Percentiles rank a stretch among this genome's conserved stretches.
phyloP scores from a whole-genome alignment of 2,797 vertebrate species.

The Pseudopleuronectes americanus region DNA sequence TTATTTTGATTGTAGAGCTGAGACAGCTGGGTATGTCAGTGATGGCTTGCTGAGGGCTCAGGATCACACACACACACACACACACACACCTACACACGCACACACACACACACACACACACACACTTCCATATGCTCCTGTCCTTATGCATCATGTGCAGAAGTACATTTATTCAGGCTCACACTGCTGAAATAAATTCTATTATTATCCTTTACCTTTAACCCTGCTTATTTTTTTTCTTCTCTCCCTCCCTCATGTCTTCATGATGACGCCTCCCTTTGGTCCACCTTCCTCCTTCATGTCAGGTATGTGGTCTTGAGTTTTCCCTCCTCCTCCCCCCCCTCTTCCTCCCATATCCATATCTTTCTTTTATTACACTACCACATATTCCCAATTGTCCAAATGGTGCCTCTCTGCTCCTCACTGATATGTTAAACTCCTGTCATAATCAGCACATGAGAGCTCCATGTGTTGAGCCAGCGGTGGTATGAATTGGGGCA shows the following conservation, averaged over 20 bases:
- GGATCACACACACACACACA: slow-evolving; percentile 26
- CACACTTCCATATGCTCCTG: slow-evolving; percentile 6
- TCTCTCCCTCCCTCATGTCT: slow-evolving; percentile 41
- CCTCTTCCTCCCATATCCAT: not conserved
- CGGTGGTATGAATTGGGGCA: slow-evolving; percentile 28
- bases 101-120: not conserved
- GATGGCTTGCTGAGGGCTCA: slow-evolving; percentile 7
- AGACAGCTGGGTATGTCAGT: slow-evolving; percentile 56
- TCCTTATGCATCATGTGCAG: slow-evolving; percentile 30
- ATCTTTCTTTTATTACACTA: not conserved
- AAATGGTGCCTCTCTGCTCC: slow-evolving; percentile 31
- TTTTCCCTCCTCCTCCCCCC: not conserved
- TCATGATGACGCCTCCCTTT: slow-evolving; percentile 16
- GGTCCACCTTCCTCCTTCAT: slow-evolving; percentile 25
- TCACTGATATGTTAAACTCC: slow-evolving; percentile 42
- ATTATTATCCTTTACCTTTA: slow-evolving; percentile 37
- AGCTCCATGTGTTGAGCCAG: slow-evolving; percentile 52
- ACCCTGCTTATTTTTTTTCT: slow-evolving; percentile 19
- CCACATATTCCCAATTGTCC: slow-evolving; percentile 42
- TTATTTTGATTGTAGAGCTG: slow-evolving; percentile 54
- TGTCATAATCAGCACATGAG: slow-evolving; percentile 45
- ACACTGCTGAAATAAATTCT: slow-evolving; percentile 31
- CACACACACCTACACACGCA: not conserved
- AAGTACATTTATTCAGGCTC: slow-evolving; percentile 31
- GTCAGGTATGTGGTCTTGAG: slow-evolving; percentile 72